Percentiles rank a stretch among this genome's conserved stretches.
These are phyloP conservation scores for Ctenicera cuprea DNA, from an alignment of 2,888 invertebrate species.

Conservation along the genomic window DNA sequence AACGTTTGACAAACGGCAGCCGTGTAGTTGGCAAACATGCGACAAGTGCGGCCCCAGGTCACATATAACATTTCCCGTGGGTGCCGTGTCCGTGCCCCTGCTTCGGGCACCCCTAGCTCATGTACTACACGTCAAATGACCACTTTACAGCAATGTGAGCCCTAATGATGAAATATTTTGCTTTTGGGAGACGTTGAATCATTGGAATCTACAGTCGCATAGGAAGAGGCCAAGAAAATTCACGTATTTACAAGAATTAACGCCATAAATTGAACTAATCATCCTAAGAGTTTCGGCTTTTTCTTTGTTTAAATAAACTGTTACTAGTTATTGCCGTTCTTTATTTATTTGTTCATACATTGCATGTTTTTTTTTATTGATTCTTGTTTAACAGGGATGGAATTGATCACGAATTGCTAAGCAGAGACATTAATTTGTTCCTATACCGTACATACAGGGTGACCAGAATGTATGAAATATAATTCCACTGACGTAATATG, in stretches of 20 bases:
- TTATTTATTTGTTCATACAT: no score
- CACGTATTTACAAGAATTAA: not conserved
- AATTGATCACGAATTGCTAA: no score
- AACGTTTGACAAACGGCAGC: constrained; percentile 70
- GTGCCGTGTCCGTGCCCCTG: constrained; percentile 53
- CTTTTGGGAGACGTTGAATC: constrained; percentile 73
- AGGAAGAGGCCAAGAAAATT: constrained; percentile 10
- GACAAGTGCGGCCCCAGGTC: constrained; percentile 62
- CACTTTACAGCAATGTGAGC: constrained; percentile 73
- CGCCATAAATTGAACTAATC: not conserved
- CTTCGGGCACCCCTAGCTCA: constrained; percentile 51
- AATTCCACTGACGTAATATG: no score
- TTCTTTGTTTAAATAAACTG: no score
- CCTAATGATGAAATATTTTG: constrained; percentile 75
- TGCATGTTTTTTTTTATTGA: no score
- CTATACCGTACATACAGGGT: no score
- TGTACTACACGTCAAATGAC: constrained; percentile 74
- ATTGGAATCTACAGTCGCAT: constrained; percentile 66
- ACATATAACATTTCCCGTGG: constrained; percentile 60
- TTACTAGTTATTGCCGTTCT: no score
- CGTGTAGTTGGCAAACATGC: constrained; percentile 61
- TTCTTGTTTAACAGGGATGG: no score
- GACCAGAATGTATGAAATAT: no score
- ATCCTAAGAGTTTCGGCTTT: no score
- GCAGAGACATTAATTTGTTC: no score